Evolutionary conservation across 1,140 invertebrate genomes (phyloP).

Genomic region (Bombus impatiens): DNA sequence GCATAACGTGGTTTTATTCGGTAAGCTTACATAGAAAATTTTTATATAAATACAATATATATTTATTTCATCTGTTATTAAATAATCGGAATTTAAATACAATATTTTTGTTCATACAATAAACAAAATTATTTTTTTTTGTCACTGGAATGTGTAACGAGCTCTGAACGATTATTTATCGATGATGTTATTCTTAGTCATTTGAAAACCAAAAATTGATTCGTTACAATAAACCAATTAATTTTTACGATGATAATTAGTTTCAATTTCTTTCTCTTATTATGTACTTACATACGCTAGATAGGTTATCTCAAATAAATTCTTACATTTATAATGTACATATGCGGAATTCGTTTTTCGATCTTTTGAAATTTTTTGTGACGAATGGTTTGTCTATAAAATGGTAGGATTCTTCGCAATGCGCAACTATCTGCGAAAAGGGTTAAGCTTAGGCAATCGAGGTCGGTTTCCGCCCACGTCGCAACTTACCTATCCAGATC

Average conservation of each 20-base stretch:
- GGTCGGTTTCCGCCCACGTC: conserved; percentile 19
- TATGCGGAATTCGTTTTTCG: background rate
- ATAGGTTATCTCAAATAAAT: background rate
- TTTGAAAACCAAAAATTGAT: background rate
- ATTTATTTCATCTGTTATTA: background rate
- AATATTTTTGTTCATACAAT: no score
- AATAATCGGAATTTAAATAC: background rate
- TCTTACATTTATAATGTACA: background rate
- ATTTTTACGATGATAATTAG: background rate
- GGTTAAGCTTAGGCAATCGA: conserved; percentile 8
- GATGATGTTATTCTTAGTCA: background rate
- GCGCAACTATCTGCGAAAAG: conserved; percentile 1
- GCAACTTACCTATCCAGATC: background rate
- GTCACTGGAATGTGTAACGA: background rate
- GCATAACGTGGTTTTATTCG: background rate
- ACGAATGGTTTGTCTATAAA: background rate
- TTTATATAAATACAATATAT: background rate
- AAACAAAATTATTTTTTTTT: background rate
- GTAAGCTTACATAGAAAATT: background rate
- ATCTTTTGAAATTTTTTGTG: background rate
- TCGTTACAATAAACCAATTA: background rate
- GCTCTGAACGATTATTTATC: background rate
- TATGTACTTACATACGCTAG: background rate
- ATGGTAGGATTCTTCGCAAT: background rate
- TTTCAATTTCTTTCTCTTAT: background rate